These are phyloP conservation scores for Schizopygopsis pylzovi DNA, from an alignment of 2,797 vertebrate genomes.

Conservation along the genomic window DNA sequence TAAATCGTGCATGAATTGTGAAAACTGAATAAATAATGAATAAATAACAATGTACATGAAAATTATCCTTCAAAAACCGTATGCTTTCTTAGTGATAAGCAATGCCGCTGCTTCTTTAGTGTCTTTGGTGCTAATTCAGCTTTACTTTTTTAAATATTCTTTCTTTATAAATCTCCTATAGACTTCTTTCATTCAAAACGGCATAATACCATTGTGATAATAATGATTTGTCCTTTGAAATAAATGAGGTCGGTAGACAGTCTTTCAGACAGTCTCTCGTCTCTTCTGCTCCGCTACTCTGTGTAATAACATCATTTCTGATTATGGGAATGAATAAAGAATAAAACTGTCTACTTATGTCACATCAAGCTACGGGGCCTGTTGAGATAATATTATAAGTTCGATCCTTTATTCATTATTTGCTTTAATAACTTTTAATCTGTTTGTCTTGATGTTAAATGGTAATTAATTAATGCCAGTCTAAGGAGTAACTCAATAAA, in stretches of 20 bases:
- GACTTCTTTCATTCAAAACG: background rate
- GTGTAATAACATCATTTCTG: conserved; percentile 23
- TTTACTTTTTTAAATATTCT: background rate
- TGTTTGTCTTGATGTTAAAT: conserved; percentile 28
- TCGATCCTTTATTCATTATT: conserved; percentile 26
- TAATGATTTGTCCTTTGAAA: conserved; percentile 32
- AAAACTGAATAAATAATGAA: background rate
- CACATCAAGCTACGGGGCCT: background rate
- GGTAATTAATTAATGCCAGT: conserved; percentile 28
- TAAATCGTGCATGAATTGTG: background rate
- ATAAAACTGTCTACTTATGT: background rate
- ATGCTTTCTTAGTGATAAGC: background rate
- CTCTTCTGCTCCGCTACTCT: conserved; percentile 27
- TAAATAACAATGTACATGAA: background rate
- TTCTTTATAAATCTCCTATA: background rate
- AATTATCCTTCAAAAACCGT: background rate
- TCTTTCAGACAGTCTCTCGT: background rate
- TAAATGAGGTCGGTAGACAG: conserved; percentile 2
- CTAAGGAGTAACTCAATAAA: conserved; percentile 5
- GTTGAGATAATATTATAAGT: background rate
- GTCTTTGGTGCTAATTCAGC: background rate
- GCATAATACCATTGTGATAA: conserved; percentile 7
- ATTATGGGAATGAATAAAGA: conserved; percentile 10
- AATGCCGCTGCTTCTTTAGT: background rate
- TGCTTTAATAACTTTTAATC: conserved; percentile 25